Base-by-base conservation (phyloP, 2,797 vertebrate genomes). In the Tenualosa thibaudeaui region DNA sequence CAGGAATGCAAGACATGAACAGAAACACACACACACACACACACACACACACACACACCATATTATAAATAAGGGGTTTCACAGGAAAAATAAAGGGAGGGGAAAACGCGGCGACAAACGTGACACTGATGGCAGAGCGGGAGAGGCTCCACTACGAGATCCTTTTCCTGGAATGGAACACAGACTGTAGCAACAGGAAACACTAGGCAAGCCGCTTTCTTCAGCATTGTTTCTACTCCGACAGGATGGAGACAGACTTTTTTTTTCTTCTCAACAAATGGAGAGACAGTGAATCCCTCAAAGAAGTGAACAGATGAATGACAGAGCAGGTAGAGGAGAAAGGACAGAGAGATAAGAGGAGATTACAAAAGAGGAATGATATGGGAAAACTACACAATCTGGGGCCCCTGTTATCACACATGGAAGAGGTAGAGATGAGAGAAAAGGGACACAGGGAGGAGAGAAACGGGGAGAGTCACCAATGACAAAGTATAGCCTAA, bases 131-230 rank as follows among this genome's bases (percentile, higher is more conserved):
- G 65, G 26, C 12, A 40, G 65, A 71, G 65, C 26, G 65, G 26
- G 37, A 60, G 31, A 26, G 22, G 83, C 62, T 24, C n/a, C 62
- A 10, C 9, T 65, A 24, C 26, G 9, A 31, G 26, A 24, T 65
- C 65, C 65, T 71, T 51, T 82, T 84, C 83, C 58, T 88, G 83
- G 46, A 88, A 87, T 84, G 87, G 68, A 89, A 87, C 86, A 89
- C 86, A 86, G 81, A 78, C 83, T 85, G 81, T 84, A 68, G 82
- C 81, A 86, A 86, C 88, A 87, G 91, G 89, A 91, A 90, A 81
- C 62, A 51, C 60, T 46, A 81, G 37, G 82, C 26, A 84, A 75
- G 62, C 85, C 24, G 37, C 89, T 85, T 83, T 85, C 87, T 84
- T 65, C 87, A 82, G 87, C 86, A 89, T 89, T 90, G 89, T 90